Evolutionary conservation across 2,888 invertebrate species (phyloP), one percentile per base, ranked within the genome.

Genomic region (Spatulosminthurus flaviceps): DNA sequence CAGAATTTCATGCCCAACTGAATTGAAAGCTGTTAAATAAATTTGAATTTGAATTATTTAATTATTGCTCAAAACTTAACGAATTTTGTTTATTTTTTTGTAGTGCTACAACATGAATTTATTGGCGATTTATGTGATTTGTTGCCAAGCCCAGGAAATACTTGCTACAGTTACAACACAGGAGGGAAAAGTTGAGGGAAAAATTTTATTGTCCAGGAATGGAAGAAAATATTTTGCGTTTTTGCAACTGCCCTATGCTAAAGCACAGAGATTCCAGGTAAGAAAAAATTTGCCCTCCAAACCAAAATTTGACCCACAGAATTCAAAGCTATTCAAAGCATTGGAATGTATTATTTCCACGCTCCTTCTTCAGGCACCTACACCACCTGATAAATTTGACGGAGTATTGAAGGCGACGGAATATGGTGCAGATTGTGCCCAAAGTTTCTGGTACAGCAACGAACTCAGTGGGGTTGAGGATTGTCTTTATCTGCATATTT

Each of bases 401-500:
- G 43, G 51, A 5, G 9, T 22, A 1, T 51, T 51, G 51, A 5
- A 73, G 7, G 73, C 73, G 11, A 42, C 43, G 9, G 51, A 22
- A 16, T 41, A 43, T 16, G 7, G 11, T 24, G 1, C 4, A 1
- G 73, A 28, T 2, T 74, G 74, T 21, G 74, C 74, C 22, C 74
- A 74, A 21, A 60, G 11, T 1, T 5, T 28, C 9, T 61, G 60
- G 74, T 16, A 61, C 24, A 26, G 26, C 21, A 9, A 74, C 13
- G 60, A 74, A 7, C 26, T 26, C 26, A 28, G 60, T 4, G 74
- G 60, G 11, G 28, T 16, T 9, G 74, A 74, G 28, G 60, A 51
- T 34, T 74, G 74, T 28, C 28, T 74, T 13, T 13, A 9, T 21
- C n/a, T 74, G 1, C 60, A 74, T 43, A 26, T 74, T 19, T 42